Conservation (phyloP, 1,140 invertebrate species). For the Andrena cerasifolii region DNA sequence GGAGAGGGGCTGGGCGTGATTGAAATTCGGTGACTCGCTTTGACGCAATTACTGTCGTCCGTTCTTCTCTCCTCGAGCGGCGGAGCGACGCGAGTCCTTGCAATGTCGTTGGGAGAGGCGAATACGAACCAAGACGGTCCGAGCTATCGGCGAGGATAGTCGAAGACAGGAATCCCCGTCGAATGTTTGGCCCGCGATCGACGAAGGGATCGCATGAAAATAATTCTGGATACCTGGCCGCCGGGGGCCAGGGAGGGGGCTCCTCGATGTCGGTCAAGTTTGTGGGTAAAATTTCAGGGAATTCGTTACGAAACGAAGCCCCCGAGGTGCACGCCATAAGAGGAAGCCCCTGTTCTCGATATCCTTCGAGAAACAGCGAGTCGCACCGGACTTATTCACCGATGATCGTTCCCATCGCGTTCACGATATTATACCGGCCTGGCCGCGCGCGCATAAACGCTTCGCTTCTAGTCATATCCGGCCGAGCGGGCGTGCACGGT, state of each 20-base stretch:
- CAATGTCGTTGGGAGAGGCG: background rate
- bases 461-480: constrained; percentile 35
- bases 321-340: constrained; percentile 48
- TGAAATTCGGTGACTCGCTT: constrained; percentile 82
- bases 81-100: background rate
- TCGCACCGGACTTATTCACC: constrained; percentile 75
- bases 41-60: constrained; percentile 80
- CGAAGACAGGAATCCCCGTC: too few species aligned
- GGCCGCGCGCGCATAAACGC: constrained; percentile 19
- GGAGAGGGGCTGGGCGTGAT: constrained; percentile 72
- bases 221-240: background rate
- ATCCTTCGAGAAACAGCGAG: constrained; percentile 24
- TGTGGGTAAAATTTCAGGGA: constrained; percentile 53
- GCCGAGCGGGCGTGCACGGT: background rate
- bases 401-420: constrained; percentile 60
- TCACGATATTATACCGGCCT: constrained; percentile 20
- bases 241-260: constrained; percentile 1
- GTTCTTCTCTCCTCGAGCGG: constrained; percentile 51
- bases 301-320: constrained; percentile 65
- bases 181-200: background rate
- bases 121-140: background rate
- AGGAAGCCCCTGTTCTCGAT: constrained; percentile 41
- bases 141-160: background rate
- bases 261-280: constrained; percentile 34
- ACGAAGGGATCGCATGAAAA: background rate